phyloP scores from a whole-genome alignment of 2,113 vertebrate genomes.

The Heliornis fulica region DNA sequence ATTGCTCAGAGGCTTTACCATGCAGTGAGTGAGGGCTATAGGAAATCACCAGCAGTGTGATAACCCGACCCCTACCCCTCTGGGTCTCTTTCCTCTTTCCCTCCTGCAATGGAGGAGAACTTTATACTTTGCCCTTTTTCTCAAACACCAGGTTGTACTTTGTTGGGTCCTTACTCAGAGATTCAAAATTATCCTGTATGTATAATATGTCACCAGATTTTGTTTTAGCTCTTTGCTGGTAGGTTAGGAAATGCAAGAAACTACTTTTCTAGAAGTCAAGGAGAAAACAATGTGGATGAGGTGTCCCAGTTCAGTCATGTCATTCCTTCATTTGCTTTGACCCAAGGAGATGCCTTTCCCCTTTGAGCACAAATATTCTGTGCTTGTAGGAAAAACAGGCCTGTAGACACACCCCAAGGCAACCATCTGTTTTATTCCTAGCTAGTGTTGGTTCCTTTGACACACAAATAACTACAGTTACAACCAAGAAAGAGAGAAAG shows the following conservation, averaged over 20 bases:
- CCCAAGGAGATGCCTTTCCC: background rate
- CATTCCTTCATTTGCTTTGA: background rate
- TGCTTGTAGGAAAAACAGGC: background rate
- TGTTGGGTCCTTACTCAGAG: background rate
- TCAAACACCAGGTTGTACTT: background rate
- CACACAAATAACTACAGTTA: background rate
- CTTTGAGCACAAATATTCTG: rapidly evolving
- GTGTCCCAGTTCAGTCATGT: background rate
- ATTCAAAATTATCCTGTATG: rapidly evolving
- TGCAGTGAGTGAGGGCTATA: background rate
- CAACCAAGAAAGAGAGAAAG: background rate
- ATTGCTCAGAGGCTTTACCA: background rate
- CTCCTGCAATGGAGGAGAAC: background rate
- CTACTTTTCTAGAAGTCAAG: background rate
- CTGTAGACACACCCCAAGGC: background rate
- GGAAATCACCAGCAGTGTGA: background rate
- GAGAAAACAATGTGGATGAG: background rate
- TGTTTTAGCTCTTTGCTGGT: background rate
- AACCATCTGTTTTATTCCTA: background rate
- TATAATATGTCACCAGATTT: background rate
- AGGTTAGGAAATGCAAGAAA: background rate
- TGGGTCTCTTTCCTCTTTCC: background rate
- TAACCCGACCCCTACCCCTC: background rate
- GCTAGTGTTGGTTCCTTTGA: background rate
- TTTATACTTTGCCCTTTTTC: background rate